Conservation (phyloP, 2,888 invertebrate genomes). For the Andrena dorsata region DNA sequence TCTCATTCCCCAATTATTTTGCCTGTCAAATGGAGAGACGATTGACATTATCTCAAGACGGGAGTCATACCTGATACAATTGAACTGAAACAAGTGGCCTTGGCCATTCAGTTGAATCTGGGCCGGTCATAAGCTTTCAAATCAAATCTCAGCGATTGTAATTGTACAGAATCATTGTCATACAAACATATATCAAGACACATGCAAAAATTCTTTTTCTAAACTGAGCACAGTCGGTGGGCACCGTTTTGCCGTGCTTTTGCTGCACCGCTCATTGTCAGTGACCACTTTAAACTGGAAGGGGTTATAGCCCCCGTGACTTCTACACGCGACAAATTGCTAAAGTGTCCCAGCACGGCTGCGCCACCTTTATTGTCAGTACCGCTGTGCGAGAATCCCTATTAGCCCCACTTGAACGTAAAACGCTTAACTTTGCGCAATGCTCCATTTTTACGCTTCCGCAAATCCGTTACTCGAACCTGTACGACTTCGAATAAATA, state of each 20-base stretch:
- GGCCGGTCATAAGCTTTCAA: not conserved
- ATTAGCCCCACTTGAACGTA: conserved; percentile 46
- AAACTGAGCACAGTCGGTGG: not conserved
- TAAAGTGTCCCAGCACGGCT: conserved; percentile 26
- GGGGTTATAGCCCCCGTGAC: conserved; percentile 20
- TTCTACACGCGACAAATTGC: conserved; percentile 33
- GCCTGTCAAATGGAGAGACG: too few species aligned
- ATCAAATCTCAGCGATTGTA: not conserved
- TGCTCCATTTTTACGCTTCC: conserved; percentile 35
- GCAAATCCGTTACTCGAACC: conserved; percentile 21
- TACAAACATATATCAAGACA: not conserved
- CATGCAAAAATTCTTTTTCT: not conserved
- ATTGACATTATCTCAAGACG: too few species aligned
- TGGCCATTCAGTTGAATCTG: not conserved
- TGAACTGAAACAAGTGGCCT: not conserved
- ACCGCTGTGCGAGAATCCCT: conserved; percentile 52
- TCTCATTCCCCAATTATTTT: too few species aligned
- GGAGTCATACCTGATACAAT: not conserved
- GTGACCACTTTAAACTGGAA: conserved; percentile 30
- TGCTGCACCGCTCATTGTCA: conserved; percentile 2
- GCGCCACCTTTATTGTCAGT: conserved; percentile 25
- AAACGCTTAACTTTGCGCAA: conserved; percentile 46
- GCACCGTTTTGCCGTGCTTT: conserved; percentile 8
- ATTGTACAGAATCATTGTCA: not conserved
- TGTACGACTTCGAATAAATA: conserved; percentile 54